A percentile compares a stretch with the other conserved stretches of the same genome.
Evolutionary conservation across 30 jellyfish, hydroid and myxozoan genomes (phyloP).

Genomic region (Aurelia sp.): DNA sequence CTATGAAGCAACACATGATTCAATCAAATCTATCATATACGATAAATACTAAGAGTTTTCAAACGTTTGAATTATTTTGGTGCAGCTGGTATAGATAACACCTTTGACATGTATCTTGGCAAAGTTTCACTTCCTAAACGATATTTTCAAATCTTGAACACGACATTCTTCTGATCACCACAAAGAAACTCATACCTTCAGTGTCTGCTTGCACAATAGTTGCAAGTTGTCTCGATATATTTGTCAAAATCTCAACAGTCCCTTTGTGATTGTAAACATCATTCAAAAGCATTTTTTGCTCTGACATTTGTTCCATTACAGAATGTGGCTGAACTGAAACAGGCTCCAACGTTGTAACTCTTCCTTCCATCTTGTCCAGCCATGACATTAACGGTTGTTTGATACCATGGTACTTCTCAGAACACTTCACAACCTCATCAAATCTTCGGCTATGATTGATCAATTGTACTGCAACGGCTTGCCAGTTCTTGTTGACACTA

Average conservation of each 20-base stretch:
- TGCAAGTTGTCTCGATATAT: slow-evolving; percentile 62
- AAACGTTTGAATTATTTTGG: too few relatives aligned
- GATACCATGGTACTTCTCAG: slow-evolving; percentile 95
- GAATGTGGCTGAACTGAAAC: slow-evolving; percentile 90
- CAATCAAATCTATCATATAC: too few relatives aligned
- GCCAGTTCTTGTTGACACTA: slow-evolving; percentile 95
- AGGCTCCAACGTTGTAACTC: slow-evolving; percentile 89
- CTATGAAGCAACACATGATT: too few relatives aligned
- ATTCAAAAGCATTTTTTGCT: slow-evolving; percentile 91
- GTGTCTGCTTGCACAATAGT: slow-evolving; percentile 46
- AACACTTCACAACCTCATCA: slow-evolving; percentile 97
- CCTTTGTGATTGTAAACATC: slow-evolving; percentile 95
- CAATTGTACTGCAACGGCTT: slow-evolving; percentile 91
- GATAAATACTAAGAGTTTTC: too few relatives aligned
- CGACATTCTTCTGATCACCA: too few relatives aligned
- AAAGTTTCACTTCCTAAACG: too few relatives aligned
- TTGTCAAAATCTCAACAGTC: slow-evolving; percentile 86
- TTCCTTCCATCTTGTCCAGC: slow-evolving; percentile 98
- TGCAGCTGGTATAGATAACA: too few relatives aligned
- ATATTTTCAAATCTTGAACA: too few relatives aligned
- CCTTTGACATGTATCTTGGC: too few relatives aligned
- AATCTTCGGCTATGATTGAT: slow-evolving; percentile 89
- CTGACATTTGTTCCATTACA: slow-evolving; percentile 87
- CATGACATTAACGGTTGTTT: slow-evolving; percentile 86
- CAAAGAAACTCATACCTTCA: slow-evolving; percentile 22